Conservation (phyloP, 2,113 vertebrate genomes). For the Tor tambroides region DNA sequence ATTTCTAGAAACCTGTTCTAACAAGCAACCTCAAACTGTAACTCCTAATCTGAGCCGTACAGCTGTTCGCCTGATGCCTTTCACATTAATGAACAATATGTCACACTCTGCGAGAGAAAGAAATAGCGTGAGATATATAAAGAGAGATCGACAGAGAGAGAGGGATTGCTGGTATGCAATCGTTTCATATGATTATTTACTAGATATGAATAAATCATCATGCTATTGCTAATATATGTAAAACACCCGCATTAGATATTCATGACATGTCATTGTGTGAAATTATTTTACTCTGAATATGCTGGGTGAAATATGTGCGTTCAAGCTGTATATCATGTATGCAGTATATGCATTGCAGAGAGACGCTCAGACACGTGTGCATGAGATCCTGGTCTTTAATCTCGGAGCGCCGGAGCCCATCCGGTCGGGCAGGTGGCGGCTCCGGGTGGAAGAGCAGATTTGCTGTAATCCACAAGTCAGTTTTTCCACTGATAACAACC, state of each 20-base stretch:
- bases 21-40: not conserved
- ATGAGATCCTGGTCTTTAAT: not conserved
- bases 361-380: not conserved
- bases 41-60: not conserved
- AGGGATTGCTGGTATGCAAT: not conserved
- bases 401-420: not conserved
- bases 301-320: not conserved
- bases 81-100: not conserved
- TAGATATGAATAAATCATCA: constrained; percentile 25
- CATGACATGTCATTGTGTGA: not conserved
- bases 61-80: not conserved
- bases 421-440: not conserved
- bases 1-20: too few species aligned
- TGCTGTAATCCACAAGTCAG: constrained; percentile 5
- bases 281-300: not conserved
- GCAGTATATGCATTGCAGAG: not conserved
- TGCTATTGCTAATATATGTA: not conserved
- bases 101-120: constrained; percentile 16
- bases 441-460: not conserved
- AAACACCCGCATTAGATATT: not conserved
- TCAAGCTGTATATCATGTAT: not conserved
- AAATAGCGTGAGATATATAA: not conserved
- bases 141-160: constrained; percentile 9
- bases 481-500: not conserved
- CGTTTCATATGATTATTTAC: not conserved